These are phyloP conservation scores for Lordiphosa stackelbergi DNA, from an alignment of 1,140 invertebrate genomes.

Conservation along the genomic window DNA sequence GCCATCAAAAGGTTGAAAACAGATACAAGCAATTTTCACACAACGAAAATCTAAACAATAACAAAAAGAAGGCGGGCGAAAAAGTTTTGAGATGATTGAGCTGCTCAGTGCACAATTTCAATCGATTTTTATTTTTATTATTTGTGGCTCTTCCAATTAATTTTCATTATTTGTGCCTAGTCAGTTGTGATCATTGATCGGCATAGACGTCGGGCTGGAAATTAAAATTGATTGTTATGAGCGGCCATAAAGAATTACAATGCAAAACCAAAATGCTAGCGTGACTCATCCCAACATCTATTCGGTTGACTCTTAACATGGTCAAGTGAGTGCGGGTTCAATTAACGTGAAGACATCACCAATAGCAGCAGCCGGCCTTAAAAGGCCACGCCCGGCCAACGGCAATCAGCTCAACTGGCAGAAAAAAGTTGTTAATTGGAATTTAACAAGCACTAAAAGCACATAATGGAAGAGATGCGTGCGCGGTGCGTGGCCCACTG, in stretches of 20 bases:
- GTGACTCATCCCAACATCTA: slow-evolving; percentile 18
- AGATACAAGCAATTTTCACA: slow-evolving; percentile 42
- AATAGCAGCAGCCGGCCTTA: slow-evolving; percentile 22
- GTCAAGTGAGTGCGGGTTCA: slow-evolving; percentile 66
- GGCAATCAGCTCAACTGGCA: slow-evolving; percentile 49
- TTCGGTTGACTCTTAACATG: slow-evolving; percentile 49
- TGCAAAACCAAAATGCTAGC: slow-evolving; percentile 31
- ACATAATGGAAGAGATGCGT: slow-evolving; percentile 61
- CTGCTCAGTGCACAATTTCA: slow-evolving; percentile 49
- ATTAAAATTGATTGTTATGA: slow-evolving; percentile 69
- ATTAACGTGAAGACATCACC: slow-evolving; percentile 50
- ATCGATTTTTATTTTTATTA: slow-evolving; percentile 23
- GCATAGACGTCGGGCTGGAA: too few relatives aligned
- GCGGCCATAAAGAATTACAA: slow-evolving; percentile 58
- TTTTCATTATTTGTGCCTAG: slow-evolving; percentile 50
- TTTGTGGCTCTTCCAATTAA: slow-evolving; percentile 42
- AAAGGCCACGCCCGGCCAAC: slow-evolving; percentile 33
- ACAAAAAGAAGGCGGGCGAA: slow-evolving; percentile 20
- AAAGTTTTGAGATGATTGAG: slow-evolving; percentile 44
- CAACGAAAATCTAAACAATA: slow-evolving; percentile 41
- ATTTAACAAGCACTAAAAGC: slow-evolving; percentile 76
- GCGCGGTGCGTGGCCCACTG: slow-evolving; percentile 33
- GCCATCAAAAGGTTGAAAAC: slow-evolving; percentile 18
- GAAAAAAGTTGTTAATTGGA: slow-evolving; percentile 75
- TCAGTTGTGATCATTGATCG: slow-evolving; percentile 1